Evolutionary conservation across 2,888 invertebrate genomes (phyloP).

Genomic region (Noctua janthe): DNA sequence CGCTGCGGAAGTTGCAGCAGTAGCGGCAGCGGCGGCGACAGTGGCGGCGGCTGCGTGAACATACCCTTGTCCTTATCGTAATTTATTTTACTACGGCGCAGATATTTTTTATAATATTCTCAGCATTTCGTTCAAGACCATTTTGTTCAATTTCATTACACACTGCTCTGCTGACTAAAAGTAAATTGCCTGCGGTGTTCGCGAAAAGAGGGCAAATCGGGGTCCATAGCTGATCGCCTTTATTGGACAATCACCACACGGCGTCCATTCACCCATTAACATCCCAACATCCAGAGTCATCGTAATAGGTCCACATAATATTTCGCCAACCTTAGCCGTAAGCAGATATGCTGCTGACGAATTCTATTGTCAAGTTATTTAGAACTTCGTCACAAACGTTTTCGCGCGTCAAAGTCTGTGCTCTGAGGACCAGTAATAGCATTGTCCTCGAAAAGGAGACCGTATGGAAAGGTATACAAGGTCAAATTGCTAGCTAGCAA

Average conservation of each 20-base stretch:
- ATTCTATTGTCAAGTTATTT: neutral
- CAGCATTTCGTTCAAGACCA: neutral
- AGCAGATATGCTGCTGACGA: neutral
- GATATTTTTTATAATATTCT: neutral
- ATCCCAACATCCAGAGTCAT: neutral
- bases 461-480: neutral
- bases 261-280: neutral
- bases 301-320: neutral
- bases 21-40: no score
- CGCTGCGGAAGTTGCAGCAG: no score
- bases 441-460: neutral
- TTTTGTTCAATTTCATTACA: neutral
- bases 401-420: neutral
- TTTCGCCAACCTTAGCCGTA: neutral
- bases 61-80: no score
- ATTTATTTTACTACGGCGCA: neutral
- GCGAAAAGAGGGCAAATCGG: neutral
- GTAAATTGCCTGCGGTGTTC: neutral
- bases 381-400: neutral
- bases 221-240: neutral
- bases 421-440: neutral
- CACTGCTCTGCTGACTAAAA: neutral
- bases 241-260: slow-evolving; percentile 11
- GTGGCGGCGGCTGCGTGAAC: no score
- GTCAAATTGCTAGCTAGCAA: neutral